Percentiles rank a stretch among this genome's conserved stretches.
These are phyloP conservation scores for Catamblyrhynchus diadema DNA, from an alignment of 2,797 vertebrate genomes.

Conservation along the genomic window DNA sequence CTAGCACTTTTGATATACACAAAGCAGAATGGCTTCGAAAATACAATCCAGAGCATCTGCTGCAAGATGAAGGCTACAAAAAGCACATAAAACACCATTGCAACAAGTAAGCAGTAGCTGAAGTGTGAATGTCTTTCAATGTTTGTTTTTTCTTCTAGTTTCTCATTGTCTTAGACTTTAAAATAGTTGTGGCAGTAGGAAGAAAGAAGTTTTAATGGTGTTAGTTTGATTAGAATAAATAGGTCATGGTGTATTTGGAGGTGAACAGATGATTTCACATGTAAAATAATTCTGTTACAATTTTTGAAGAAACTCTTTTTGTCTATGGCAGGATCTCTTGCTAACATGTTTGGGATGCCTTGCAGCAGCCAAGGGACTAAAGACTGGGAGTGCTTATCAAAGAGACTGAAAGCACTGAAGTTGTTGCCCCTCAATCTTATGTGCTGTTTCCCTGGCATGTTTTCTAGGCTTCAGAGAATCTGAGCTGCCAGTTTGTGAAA, in stretches of 20 bases:
- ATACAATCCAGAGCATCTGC: constrained; percentile 96
- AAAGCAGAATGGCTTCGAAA: constrained; percentile 98
- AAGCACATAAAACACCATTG: constrained; percentile 99
- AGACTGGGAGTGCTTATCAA: not conserved
- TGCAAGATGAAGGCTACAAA: constrained; percentile 98
- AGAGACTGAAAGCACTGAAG: not conserved
- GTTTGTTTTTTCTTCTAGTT: not conserved
- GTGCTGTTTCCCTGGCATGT: not conserved
- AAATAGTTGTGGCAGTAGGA: not conserved
- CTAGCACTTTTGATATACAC: constrained; percentile 97
- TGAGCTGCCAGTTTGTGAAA: not conserved
- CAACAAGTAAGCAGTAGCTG: constrained; percentile 88
- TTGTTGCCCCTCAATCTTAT: fast-evolving
- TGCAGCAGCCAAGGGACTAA: not conserved
- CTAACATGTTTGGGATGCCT: not conserved
- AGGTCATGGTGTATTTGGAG: not conserved
- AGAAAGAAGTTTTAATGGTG: not conserved
- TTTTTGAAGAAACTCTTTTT: not conserved
- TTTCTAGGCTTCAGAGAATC: not conserved
- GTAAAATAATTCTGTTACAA: not conserved
- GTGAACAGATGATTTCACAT: not conserved
- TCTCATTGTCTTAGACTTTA: not conserved
- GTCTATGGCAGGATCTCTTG: not conserved
- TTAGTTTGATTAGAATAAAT: not conserved
- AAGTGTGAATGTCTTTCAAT: not conserved